These are phyloP conservation scores for Loxodonta africana DNA, from an alignment of 2,113 vertebrate genomes.

Conservation along the genomic window DNA sequence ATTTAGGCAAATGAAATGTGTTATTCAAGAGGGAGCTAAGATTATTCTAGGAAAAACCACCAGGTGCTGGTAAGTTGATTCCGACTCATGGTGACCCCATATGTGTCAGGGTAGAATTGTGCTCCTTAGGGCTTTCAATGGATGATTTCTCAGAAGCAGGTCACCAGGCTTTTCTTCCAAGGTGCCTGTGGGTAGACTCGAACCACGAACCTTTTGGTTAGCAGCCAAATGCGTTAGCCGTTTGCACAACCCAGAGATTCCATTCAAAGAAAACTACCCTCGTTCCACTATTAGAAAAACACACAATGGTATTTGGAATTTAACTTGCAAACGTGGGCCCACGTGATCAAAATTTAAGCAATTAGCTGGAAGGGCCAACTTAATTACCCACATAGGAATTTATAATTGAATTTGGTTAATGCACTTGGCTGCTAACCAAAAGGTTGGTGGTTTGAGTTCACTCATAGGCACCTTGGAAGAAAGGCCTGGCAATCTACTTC, in stretches of 20 bases:
- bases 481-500: no score
- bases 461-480: no score
- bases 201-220: no score
- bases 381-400: constrained; percentile 52
- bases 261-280: neutral
- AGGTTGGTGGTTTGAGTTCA: no score
- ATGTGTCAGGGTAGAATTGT: neutral
- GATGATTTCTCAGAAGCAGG: neutral
- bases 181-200: no score
- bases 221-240: no score
- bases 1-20: neutral
- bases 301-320: neutral
- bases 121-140: neutral
- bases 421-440: no score
- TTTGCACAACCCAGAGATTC: no score
- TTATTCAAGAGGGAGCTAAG: neutral
- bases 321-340: neutral
- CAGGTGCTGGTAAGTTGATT: no score
- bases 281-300: neutral
- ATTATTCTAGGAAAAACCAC: neutral
- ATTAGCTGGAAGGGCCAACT: neutral
- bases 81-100: no score
- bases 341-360: constrained; percentile 16
- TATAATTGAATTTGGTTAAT: no score
- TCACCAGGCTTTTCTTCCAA: no score